Base-by-base conservation (phyloP, 2,113 vertebrate genomes). In the Lophius piscatorius region DNA sequence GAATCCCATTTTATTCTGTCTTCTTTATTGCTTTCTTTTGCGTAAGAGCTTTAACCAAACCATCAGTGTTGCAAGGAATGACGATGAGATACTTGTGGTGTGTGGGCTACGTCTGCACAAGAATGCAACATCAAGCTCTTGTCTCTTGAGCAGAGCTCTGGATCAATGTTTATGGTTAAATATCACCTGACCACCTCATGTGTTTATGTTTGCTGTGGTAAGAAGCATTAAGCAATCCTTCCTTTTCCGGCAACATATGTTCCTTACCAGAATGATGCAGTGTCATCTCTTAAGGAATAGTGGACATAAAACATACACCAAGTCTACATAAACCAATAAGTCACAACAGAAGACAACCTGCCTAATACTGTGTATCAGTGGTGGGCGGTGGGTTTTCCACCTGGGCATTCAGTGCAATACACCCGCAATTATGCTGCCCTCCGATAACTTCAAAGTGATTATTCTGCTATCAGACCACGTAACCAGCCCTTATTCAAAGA, bases 51-150 rank as follows among this genome's bases (percentile, higher is more conserved):
- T 39, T 16, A 42, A 44, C 8, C 35, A 12, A 31, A 51, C 61
- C 17, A 42, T 56, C 38, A 24, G 16, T 39, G 38, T 36, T 29
- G 21, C 1, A 4, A 47, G 13, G 28, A 6, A 59, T 14, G 57
- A 12, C 41, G 28, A 16, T 26, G 9, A 17, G 9, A 41, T 20
- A 11, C 40, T 18, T 63, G 54, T 40, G n/a, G 6, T 61, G 31
- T 46, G 38, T 46, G 28, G 48, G 52, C 17, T 61, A 35, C 20
- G 13, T 8, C 21, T 44, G 52, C 33, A 55, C 31, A 51, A 6
- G 48, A 54, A 54, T 16, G 16, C 18, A 31, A 31, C 26, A 17
- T 63, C 21, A n/a, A 50, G 13, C 20, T 24, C 48, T 10, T 12
- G 13, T 51, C 35, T 56, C 16, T 5, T 33, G 12, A 48, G 18